Base-by-base conservation (phyloP, 1,140 invertebrate genomes). In the Cotesia glomerata region DNA sequence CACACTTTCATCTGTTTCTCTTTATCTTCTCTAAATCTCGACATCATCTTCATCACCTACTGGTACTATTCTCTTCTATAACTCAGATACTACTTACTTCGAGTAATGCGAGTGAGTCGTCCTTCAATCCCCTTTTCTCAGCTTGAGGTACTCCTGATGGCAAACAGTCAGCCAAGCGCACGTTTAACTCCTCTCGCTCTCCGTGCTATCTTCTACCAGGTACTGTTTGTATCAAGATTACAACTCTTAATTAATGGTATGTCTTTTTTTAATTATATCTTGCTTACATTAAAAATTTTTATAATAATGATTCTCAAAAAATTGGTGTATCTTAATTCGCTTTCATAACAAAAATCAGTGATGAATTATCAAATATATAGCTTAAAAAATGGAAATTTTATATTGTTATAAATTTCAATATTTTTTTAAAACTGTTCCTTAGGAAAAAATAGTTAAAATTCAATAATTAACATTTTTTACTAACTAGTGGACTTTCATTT, bases 141-240 rank as follows among this genome's bases (percentile, higher is more conserved):
- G 39, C 36, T 45, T 45, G 39, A 45, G 39, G 39, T 62, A 36
- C 34, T 62, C 35, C 13, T 64, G 16, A 14, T 36, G 14, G 18
- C 62, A 64, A 18, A 16, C 62, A 64, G 35, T 9, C 61, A 63
- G 39, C 36, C 13, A 35, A 64, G 36, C 62, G 39, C 39, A 49
- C 62, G 39, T 64, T 64, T 64, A 64, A 35, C 39, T 64, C 62
- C 58, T 61, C 62, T 64, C 39, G 35, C 34, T 35, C 8, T 64
- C 5, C 16, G 62, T 64, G 62, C 49, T 64, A 64, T 64, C 62
- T 64, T 64, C 16, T 62, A 34, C 59, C 4, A 36, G 35, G 7
- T 62, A 11, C 4, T 64, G n/a, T 61, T 26, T 35, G 9, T 35
- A 64, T 64, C 62, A 49, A 45, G 62, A 64, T 64, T 49, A 35